phyloP scores from a whole-genome alignment of 2,113 vertebrate species.

The Centropristis striata region DNA sequence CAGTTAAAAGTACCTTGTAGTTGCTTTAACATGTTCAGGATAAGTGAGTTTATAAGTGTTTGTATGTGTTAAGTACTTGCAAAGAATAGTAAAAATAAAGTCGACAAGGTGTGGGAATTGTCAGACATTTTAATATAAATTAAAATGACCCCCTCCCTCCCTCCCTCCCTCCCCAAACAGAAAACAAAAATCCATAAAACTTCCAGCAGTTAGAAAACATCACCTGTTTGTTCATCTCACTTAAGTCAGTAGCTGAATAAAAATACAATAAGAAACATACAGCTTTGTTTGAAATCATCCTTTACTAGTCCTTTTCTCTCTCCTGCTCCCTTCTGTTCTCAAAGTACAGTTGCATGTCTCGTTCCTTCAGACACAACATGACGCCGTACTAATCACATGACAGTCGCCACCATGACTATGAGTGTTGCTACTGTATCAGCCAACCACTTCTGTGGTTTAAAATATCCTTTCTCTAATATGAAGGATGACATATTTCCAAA shows the following conservation, averaged over 20 bases:
- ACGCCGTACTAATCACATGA: constrained; percentile 22
- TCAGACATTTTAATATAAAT: constrained; percentile 85
- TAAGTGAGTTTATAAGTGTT: constrained; percentile 4
- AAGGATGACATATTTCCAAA: constrained; percentile 53
- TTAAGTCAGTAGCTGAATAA: constrained; percentile 80
- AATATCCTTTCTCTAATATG: constrained; percentile 25
- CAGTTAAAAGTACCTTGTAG: no score
- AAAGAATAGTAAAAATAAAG: neutral
- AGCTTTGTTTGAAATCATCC: constrained; percentile 66
- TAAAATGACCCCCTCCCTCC: constrained; percentile 71
- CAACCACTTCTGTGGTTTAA: constrained; percentile 34
- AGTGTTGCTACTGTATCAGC: constrained; percentile 43
- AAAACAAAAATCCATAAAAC: constrained; percentile 78
- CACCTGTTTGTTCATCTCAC: constrained; percentile 70
- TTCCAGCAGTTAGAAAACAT: constrained; percentile 82
- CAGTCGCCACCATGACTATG: constrained; percentile 1
- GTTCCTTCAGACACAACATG: constrained; percentile 23
- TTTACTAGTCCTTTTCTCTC: constrained; percentile 13
- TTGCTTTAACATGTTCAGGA: neutral
- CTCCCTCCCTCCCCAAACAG: constrained; percentile 62
- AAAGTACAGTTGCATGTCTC: constrained; percentile 9
- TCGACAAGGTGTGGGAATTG: constrained; percentile 39
- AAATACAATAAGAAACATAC: constrained; percentile 81
- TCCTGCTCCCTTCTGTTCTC: neutral
- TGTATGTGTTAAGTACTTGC: neutral